phyloP scores from a whole-genome alignment of 2,888 invertebrate genomes.

The Drosophila recens region DNA sequence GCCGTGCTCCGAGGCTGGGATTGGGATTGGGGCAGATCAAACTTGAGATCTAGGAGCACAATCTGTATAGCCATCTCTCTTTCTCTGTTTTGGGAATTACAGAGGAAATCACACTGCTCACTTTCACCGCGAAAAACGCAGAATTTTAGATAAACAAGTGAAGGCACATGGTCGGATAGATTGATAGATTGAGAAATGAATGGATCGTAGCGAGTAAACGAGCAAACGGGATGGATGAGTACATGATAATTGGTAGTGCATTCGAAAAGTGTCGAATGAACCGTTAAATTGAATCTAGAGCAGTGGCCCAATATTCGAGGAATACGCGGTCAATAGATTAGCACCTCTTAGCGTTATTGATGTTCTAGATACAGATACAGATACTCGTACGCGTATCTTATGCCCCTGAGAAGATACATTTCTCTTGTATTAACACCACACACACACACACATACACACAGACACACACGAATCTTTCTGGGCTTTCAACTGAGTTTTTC shows the following conservation, averaged over 20 bases:
- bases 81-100: neutral
- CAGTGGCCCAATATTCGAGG: constrained; percentile 62
- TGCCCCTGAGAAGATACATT: constrained; percentile 36
- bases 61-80: neutral
- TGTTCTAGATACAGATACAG: constrained; percentile 69
- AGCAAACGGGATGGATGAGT: constrained; percentile 21
- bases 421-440: constrained; percentile 69
- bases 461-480: neutral
- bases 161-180: constrained; percentile 31
- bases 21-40: constrained; percentile 4
- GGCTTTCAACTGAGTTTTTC: constrained; percentile 51
- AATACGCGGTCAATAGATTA: constrained; percentile 60
- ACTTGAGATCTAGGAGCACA: neutral
- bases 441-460: constrained; percentile 24
- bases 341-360: constrained; percentile 63
- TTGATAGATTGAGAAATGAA: constrained; percentile 62
- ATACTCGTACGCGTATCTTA: constrained; percentile 14
- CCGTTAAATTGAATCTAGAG: constrained; percentile 75
- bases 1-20: constrained; percentile 26
- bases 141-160: constrained; percentile 63
- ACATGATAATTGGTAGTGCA: constrained; percentile 69
- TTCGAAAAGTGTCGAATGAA: constrained; percentile 57
- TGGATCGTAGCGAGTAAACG: constrained; percentile 31
- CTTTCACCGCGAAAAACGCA: constrained; percentile 71
- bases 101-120: constrained; percentile 42